Conservation (phyloP, 2,113 vertebrate genomes). For the Vombatus ursinus region DNA sequence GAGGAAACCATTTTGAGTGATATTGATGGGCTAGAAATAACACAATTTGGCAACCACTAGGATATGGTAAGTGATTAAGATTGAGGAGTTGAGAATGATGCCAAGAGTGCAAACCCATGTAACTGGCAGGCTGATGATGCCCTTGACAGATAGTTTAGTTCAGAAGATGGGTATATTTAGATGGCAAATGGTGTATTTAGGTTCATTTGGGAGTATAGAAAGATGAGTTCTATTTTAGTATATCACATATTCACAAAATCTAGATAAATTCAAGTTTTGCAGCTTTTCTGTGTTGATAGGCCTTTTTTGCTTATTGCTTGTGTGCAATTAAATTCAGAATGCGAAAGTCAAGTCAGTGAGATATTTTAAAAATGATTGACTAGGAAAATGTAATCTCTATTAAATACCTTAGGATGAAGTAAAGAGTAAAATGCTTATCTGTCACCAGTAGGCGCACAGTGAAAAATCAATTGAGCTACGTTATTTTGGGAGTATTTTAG, state of each 20-base stretch:
- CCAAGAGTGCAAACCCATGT: background rate
- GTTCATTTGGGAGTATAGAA: background rate
- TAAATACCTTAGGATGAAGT: conserved; percentile 23
- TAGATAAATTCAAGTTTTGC: background rate
- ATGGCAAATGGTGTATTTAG: background rate
- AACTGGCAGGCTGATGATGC: background rate
- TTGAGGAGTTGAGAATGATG: background rate
- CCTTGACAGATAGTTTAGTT: background rate
- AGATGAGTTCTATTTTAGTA: background rate
- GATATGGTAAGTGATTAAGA: background rate
- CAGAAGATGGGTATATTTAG: background rate
- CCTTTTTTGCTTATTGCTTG: conserved; percentile 7
- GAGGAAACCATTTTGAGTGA: background rate
- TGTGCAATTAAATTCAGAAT: background rate
- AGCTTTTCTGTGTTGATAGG: background rate
- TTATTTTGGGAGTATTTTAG: background rate
- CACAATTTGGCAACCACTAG: background rate
- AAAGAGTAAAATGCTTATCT: background rate
- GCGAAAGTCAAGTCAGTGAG: background rate
- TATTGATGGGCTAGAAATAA: background rate
- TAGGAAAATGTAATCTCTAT: conserved; percentile 13
- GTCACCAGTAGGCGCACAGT: conserved; percentile 6
- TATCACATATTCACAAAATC: background rate
- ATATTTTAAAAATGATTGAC: conserved; percentile 40
- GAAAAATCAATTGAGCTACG: conserved; percentile 11